Conservation (phyloP, 2,113 vertebrate genomes). For the Pelecanus crispus region DNA sequence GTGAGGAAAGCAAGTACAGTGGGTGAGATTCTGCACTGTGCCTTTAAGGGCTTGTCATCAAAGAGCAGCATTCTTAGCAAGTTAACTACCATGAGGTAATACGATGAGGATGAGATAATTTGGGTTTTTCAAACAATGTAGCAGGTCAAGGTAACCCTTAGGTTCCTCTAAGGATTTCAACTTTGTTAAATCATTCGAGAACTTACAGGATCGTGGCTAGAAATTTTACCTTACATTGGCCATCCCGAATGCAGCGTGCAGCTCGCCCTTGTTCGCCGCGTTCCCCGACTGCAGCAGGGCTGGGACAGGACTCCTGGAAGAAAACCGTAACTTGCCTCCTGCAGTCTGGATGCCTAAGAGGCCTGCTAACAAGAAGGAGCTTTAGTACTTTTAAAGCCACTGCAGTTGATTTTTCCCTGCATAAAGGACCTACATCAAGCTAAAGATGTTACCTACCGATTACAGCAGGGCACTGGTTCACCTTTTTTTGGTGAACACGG, state of each 20-base stretch:
- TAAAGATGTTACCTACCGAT: not conserved
- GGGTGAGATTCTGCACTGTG: not conserved
- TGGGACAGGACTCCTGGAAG: not conserved
- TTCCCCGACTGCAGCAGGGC: not conserved
- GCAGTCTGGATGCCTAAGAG: not conserved
- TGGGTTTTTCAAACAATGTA: not conserved
- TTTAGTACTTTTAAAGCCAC: not conserved
- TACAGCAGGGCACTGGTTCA: not conserved
- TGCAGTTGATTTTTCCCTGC: not conserved
- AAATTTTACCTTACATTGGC: not conserved
- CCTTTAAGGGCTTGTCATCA: slow-evolving; percentile 30
- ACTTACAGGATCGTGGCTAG: not conserved
- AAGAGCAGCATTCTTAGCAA: not conserved
- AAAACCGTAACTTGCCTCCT: not conserved
- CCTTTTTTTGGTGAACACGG: not conserved
- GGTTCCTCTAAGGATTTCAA: not conserved
- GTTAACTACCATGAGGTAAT: slow-evolving; percentile 13
- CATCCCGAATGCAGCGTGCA: not conserved
- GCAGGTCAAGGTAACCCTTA: not conserved
- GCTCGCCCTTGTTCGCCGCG: not conserved
- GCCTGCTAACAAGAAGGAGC: not conserved
- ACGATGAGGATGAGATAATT: not conserved
- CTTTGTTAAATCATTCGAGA: not conserved
- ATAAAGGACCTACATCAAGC: not conserved
- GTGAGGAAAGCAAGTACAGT: not conserved